Percentiles rank a stretch among this genome's conserved stretches.
phyloP scores from a whole-genome alignment of 2,797 vertebrate species.

The Sebastes kiyomatsui region DNA sequence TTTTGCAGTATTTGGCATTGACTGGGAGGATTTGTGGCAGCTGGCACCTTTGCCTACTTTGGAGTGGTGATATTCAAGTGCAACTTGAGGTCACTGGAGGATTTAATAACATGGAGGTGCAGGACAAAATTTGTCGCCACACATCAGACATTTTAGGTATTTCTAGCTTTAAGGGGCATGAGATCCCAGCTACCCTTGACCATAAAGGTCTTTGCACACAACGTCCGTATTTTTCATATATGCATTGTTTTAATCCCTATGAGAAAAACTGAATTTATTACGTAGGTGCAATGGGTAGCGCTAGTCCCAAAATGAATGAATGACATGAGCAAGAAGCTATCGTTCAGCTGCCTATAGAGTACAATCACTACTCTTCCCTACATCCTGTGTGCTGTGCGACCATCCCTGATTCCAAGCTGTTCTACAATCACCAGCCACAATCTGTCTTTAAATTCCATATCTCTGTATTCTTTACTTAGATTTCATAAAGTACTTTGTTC shows the following conservation, averaged over 20 bases:
- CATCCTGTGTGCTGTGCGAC: too few species aligned
- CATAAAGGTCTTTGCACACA: background rate
- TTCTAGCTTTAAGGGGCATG: background rate
- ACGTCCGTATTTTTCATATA: too few species aligned
- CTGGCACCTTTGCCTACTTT: constrained; percentile 29
- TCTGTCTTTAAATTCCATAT: too few species aligned
- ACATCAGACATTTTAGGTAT: constrained; percentile 3
- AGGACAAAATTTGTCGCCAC: constrained; percentile 3
- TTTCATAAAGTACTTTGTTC: too few species aligned
- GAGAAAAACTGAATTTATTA: background rate
- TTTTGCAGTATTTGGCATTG: background rate
- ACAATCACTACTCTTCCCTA: too few species aligned
- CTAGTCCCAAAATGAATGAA: background rate
- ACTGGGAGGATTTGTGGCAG: constrained; percentile 12
- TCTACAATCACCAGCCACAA: too few species aligned
- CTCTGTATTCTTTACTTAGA: too few species aligned
- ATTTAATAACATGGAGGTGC: constrained; percentile 24
- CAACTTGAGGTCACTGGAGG: constrained; percentile 19
- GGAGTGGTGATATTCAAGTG: constrained; percentile 13
- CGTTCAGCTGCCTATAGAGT: fast-evolving
- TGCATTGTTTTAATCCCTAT: fast-evolving
- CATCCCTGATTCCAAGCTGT: too few species aligned
- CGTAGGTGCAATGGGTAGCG: background rate
- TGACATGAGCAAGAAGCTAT: background rate
- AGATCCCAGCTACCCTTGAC: background rate